Base-by-base conservation (phyloP, 2,888 invertebrate species). In the Hydraecia micacea region DNA sequence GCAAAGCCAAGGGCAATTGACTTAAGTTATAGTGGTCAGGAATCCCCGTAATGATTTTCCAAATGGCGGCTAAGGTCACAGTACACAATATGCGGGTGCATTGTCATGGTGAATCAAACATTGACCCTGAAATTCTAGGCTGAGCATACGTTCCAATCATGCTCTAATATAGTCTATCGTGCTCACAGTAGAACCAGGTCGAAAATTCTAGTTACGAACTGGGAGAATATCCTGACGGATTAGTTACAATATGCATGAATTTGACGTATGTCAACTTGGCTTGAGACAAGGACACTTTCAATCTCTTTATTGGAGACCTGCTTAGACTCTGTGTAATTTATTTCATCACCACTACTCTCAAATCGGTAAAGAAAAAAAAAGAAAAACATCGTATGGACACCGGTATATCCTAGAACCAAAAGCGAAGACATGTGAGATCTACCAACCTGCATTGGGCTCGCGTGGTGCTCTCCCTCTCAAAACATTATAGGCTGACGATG, bases 81-180 rank as follows among this genome's bases (percentile, higher is more conserved):
- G 55, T 36, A 42, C 49, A 67, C 36, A 68, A 65, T 32, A 80
- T 80, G 68, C 81, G 71, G 81, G 81, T 46, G 46, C 58, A 69
- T 72, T 70, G 80, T 85, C 75, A 85, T 65, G 68, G 52, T 85
- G 80, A 85, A 75, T 72, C 32, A 68, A 72, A 73, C 42, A 55
- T 63, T 58, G 55, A 39, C 82, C 80, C 36, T 80, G 80, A 80
- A 73, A 62, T 62, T 84, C 79, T 84, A 84, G 71, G 65, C 15
- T 18, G 32, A 71, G 42, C 36, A 28, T 8, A 36, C 18, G n/a
- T 66, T 75, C 25, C 13, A 60, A 82, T 42, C 52, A 75, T 55
- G 46, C 13, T 74, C 28, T 36, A 11, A 42, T 42, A 32, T 52
- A 52, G 11, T 13, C 18, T 2, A 28, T 36, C 42, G 18, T 28